Base-by-base conservation (phyloP, 2,797 vertebrate species). In the Peromyscus attwateri region DNA sequence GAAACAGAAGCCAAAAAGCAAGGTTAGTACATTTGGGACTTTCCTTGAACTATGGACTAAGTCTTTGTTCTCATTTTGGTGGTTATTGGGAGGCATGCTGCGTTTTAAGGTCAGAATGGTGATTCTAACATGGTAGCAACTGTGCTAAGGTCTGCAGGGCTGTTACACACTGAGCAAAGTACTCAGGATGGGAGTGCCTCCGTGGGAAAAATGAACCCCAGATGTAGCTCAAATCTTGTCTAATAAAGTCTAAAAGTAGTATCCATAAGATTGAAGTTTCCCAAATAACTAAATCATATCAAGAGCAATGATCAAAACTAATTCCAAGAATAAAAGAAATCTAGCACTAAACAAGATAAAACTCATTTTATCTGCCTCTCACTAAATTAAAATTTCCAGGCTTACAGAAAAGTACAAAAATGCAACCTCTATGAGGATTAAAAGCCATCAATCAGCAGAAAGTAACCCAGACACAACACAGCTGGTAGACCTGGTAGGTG, bases 231-330 rank as follows among this genome's bases (percentile, higher is more conserved):
- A 62, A 12, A 62, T 84, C 77, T 85, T 95, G 23, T 70, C 29
- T 88, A 66, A 85, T n/a, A 62, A 79, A 81, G 25, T 71, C 60
- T 83, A 52, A 91, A 75, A 85, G 23, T 21, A 89, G 81, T 7
- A 80, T 4, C 75, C 29, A 25, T 60, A 52, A 34, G 5, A 66
- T 3, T 43, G 55, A 83, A 79, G 1, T 34, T 91, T 93, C 11
- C 37, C 37, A 91, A 43, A 55, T 27, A 84, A 96, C 12, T 73
- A 84, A 70, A 73, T 87, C 64, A 6, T 8, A 60, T 76, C 37
- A 85, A 85, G 4, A 60, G 57, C 31, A 75, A 77, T 62, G n/a
- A 75, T 70, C 12, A 91, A 93, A 93, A 79, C 52, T 91, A 71
- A n/a, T 37, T 55, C 66, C 23, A 40, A 52, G 49, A 87, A 87